Base-by-base conservation (phyloP, 2,797 vertebrate species). In the Silurus aristotelis region DNA sequence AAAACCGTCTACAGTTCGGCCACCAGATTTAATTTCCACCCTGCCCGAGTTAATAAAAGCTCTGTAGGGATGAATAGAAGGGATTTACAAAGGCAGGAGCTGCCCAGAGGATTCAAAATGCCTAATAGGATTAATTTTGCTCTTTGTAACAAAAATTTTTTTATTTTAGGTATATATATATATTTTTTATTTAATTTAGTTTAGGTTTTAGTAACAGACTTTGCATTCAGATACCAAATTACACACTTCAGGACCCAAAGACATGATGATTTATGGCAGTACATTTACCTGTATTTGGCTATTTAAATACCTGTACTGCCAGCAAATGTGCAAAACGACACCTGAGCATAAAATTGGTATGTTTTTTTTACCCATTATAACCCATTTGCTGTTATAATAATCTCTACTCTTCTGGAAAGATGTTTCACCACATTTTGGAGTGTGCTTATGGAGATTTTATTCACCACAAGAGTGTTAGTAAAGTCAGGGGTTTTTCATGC, bases 11-110 rank as follows among this genome's bases (percentile, higher is more conserved):
- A n/a, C 43, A 63, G 56, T 72, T 22, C 8, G 3, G n/a, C 20
- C 25, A 6, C 19, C n/a, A n/a, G 31, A 66, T 80, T 55, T 73
- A 4, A 86, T 82, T 82, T 76, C 52, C 72, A 60, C 27, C 67
- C 38, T 66, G 38, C 46, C 15, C 20, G 25, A 82, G 46, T 15
- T 20, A 82, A 82, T 82, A 60, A 43, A 68, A n/a, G 72, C 64
- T 86, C 12, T 52, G 25, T 14, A n/a, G 17, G 13, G 2, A 20
- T 60, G 63, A 70, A 79, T 17, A 52, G 43, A 68, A 43, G n/a
- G 25, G n/a, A 22, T 56, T 27, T 43, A n/a, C 31, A 14, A 0
- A 43, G 46, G 2, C 17, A 82, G 38, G 17, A 31, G 1, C 25
- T 27, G 14, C 58, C 25, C 60, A 76, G 7, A 63, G 25, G 70